Base-by-base conservation (phyloP, 2,888 invertebrate genomes). In the Pseudococcus jackbeardsleyi region DNA sequence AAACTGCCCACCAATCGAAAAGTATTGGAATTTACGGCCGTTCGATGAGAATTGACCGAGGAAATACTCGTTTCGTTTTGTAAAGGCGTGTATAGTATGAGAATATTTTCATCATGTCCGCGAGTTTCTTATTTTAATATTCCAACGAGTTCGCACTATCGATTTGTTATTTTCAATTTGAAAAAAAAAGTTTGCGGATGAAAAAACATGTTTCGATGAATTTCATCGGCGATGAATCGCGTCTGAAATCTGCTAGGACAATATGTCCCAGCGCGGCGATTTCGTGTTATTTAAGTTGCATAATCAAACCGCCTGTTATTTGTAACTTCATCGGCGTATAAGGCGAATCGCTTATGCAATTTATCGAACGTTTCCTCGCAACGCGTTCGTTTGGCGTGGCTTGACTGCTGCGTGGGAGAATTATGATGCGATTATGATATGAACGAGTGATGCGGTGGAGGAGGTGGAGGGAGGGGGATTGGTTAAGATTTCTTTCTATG, bases 201-300 rank as follows among this genome's bases (percentile, higher is more conserved):
- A 64, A 64, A 11, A 64, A 64, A 64, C 19, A 11, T 11, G 15
- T 64, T 64, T 11, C 64, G 22, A 64, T 7, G 64, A 64, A 9
- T 22, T 64, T 22, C 64, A 22, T 64, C 64, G 22, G 22, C 19
- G 22, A 64, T 19, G 22, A 9, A 64, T 64, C 8, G 22, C 64
- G 8, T 11, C 6, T 12, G n/a, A 64, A 64, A 9, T 3, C 64
- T 15, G 22, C 6, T 9, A 9, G 64, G 59, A 19, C 19, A 64
- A 22, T 15, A 22, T 22, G 64, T 64, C 17, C 26, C 26, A 1
- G 72, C 3, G 2, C 0, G 33, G 22, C 22, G 72, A 82, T 46
- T 46, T 82, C 8, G 19, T 46, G 79, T 46, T 82, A 82, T 82
- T 19, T 82, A 82, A 82, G 79, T 82, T 82, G 79, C 79, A 82